Evolutionary conservation across 2,113 vertebrate genomes (phyloP).

Genomic region (Lonchura striata): DNA sequence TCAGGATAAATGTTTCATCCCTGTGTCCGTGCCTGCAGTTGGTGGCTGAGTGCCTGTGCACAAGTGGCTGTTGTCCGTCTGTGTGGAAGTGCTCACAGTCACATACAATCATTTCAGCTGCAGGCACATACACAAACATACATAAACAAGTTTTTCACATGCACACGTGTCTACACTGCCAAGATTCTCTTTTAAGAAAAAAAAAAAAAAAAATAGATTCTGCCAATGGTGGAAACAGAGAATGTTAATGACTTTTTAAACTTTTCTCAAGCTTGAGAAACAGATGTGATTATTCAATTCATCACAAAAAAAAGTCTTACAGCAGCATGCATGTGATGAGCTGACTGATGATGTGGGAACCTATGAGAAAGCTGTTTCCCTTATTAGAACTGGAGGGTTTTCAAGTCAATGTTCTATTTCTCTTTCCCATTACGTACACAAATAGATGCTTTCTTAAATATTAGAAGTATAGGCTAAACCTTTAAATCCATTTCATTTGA

Average conservation of each 20-base stretch:
- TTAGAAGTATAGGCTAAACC: neutral
- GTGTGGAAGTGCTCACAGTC: fast-evolving
- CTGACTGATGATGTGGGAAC: constrained; percentile 80
- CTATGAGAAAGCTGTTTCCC: constrained; percentile 77
- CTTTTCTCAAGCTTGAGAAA: constrained; percentile 72
- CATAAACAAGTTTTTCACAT: neutral
- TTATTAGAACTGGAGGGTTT: constrained; percentile 71
- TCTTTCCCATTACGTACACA: constrained; percentile 42
- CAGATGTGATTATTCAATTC: constrained; percentile 70
- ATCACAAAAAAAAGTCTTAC: constrained; percentile 60
- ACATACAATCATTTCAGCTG: fast-evolving
- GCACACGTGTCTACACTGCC: neutral
- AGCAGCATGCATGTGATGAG: constrained; percentile 72
- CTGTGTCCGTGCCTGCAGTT: neutral
- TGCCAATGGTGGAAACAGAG: constrained; percentile 32
- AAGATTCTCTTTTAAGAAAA: neutral
- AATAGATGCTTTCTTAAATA: constrained; percentile 59
- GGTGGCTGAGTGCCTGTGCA: neutral
- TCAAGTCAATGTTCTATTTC: constrained; percentile 44
- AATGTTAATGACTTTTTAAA: constrained; percentile 67
- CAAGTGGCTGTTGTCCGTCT: too few species aligned
- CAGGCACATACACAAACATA: neutral
- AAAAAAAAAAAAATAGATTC: neutral
- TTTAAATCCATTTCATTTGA: neutral
- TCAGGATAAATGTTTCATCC: neutral